Conservation (phyloP, 92 coral and sea anemone species). For the Actinostola sp. region DNA sequence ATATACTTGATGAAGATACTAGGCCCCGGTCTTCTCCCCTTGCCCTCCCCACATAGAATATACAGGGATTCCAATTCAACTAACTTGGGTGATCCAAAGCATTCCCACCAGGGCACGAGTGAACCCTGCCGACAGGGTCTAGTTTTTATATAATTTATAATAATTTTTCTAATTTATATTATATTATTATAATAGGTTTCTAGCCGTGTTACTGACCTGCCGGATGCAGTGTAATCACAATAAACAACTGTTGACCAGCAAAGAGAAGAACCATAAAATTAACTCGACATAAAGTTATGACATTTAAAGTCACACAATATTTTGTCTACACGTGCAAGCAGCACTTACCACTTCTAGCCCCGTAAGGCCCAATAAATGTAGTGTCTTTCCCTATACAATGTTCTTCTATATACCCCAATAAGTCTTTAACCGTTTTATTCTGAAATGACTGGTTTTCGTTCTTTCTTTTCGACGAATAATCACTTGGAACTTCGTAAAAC, state of each 20-base stretch:
- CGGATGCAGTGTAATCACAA: conserved; percentile 96
- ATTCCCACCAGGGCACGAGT: too few relatives aligned
- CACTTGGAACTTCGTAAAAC: conserved; percentile 87
- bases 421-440: conserved; percentile 34
- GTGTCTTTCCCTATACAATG: conserved; percentile 87
- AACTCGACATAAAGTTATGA: not conserved
- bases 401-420: conserved; percentile 70
- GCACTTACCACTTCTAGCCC: conserved; percentile 72
- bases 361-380: conserved; percentile 89
- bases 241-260: conserved; percentile 64
- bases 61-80: too few relatives aligned
- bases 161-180: too few relatives aligned
- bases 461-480: conserved; percentile 37
- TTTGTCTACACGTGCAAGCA: not conserved
- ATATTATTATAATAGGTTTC: too few relatives aligned
- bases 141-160: too few relatives aligned
- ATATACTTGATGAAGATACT: too few relatives aligned
- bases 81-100: too few relatives aligned
- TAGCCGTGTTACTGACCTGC: conserved; percentile 68
- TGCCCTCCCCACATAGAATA: too few relatives aligned
- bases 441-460: conserved; percentile 1
- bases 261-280: not conserved
- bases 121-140: too few relatives aligned
- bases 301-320: too few relatives aligned
- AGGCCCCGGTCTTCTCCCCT: too few relatives aligned